phyloP scores from a whole-genome alignment of 2,888 invertebrate genomes.

The Agrotis exclamationis region DNA sequence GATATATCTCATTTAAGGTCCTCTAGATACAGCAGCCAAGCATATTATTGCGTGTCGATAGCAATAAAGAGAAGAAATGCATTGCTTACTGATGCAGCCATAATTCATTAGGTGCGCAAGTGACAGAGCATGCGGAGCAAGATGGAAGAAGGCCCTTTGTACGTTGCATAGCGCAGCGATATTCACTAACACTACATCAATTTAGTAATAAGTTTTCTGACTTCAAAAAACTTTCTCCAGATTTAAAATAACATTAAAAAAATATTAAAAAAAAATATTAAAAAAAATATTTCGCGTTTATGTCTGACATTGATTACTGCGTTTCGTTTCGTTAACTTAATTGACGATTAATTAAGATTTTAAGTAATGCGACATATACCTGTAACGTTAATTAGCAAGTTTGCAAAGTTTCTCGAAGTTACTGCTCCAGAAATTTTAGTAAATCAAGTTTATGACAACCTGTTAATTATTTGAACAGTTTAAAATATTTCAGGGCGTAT shows the following conservation, averaged over 20 bases:
- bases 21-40: too few species aligned
- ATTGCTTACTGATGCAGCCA: too few species aligned
- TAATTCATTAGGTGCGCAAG: too few species aligned
- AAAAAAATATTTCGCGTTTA: neutral
- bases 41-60: too few species aligned
- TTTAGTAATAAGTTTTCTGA: too few species aligned
- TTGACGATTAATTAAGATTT: slow-evolving; percentile 28
- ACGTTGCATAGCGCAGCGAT: too few species aligned
- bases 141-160: too few species aligned
- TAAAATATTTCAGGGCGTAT: neutral
- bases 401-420: slow-evolving; percentile 8
- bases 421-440: neutral
- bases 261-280: neutral
- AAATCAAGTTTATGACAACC: slow-evolving; percentile 9
- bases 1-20: too few species aligned
- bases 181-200: too few species aligned
- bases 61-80: too few species aligned
- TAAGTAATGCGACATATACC: slow-evolving; percentile 9
- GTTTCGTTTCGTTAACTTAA: neutral
- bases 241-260: neutral
- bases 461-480: slow-evolving; percentile 22
- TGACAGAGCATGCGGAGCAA: too few species aligned
- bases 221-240: too few species aligned
- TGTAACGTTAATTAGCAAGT: slow-evolving; percentile 22
- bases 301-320: neutral